phyloP scores from a whole-genome alignment of 2,797 vertebrate genomes.

The Tinamus major region DNA sequence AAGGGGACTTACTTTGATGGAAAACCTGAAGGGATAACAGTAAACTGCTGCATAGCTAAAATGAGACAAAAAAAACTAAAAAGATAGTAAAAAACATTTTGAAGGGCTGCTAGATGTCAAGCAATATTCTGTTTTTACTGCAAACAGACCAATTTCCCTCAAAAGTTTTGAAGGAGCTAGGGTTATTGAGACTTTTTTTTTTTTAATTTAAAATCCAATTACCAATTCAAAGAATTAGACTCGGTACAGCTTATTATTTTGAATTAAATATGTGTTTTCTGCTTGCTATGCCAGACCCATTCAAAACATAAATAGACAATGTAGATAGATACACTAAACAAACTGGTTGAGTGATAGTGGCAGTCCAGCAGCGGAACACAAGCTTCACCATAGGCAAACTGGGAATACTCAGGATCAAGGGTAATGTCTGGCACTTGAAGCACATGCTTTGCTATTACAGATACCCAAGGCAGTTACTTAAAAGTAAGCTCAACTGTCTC shows the following conservation, averaged over 20 bases:
- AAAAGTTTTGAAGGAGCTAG: background rate
- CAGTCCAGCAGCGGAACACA: background rate
- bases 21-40: constrained; percentile 4
- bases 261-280: background rate
- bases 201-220: background rate
- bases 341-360: background rate
- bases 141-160: background rate
- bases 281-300: background rate
- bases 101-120: background rate
- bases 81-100: background rate
- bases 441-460: background rate
- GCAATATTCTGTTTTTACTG: background rate
- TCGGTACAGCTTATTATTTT: background rate
- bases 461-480: background rate
- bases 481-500: background rate
- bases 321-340: background rate
- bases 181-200: background rate
- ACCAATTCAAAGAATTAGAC: background rate
- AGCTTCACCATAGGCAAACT: background rate
- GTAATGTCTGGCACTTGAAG: background rate
- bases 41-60: background rate
- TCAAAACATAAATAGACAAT: background rate
- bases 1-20: background rate
- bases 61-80: background rate
- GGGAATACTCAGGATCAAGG: background rate